Conservation (phyloP, 2,113 vertebrate genomes). For the Onychostoma macrolepis region DNA sequence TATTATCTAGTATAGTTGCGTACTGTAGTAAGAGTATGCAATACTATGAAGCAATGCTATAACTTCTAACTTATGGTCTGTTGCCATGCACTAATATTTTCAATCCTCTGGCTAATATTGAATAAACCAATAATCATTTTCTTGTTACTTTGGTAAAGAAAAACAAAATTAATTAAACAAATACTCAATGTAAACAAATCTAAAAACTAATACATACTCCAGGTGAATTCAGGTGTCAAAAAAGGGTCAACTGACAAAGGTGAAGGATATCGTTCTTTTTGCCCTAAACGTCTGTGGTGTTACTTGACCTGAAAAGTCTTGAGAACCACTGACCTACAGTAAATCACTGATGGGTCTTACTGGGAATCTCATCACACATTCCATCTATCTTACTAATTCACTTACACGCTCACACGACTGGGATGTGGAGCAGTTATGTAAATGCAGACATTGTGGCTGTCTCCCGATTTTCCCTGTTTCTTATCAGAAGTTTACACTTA, state of each 20-base stretch:
- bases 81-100: not conserved
- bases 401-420: not conserved
- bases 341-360: not conserved
- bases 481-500: constrained; percentile 18
- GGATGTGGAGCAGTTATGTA: constrained; percentile 28
- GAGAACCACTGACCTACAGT: not conserved
- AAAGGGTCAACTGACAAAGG: too few species aligned
- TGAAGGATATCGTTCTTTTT: too few species aligned
- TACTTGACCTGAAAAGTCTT: not conserved
- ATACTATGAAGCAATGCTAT: too few species aligned
- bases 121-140: not conserved
- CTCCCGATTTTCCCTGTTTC: constrained; percentile 10
- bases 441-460: not conserved
- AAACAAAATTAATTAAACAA: too few species aligned
- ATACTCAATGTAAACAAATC: too few species aligned
- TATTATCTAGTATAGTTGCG: not conserved
- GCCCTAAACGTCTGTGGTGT: not conserved
- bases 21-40: too few species aligned
- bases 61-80: not conserved
- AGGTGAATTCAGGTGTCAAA: too few species aligned
- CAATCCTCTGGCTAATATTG: not conserved
- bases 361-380: not conserved
- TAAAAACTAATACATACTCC: too few species aligned
- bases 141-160: not conserved
- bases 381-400: not conserved